Evolutionary conservation across 2,797 vertebrate species (phyloP), one percentile per base, ranked within the genome.

Genomic region (Falco columbarius): DNA sequence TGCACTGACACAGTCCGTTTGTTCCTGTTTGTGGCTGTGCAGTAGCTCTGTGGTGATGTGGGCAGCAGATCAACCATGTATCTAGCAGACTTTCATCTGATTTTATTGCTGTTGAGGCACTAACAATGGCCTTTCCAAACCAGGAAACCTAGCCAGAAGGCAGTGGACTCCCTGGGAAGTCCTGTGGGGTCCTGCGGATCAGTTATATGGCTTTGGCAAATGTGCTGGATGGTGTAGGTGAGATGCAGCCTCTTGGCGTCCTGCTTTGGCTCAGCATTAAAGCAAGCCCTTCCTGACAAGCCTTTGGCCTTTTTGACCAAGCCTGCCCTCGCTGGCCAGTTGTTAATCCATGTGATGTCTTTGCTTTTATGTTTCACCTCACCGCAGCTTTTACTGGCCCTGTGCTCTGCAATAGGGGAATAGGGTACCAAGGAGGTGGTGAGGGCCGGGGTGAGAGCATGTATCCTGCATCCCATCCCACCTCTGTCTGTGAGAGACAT

Each of bases 181-280:
- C 12, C 58, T 72, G 40, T 36, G 54, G 56, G 34, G 42, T 58
- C 29, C 76, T 63, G 62, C 47, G 47, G 51, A 51, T 29, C 76
- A 44, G 23, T 32, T 58, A 1, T 17, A 1, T 1, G 3, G 65
- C 36, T 73, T 63, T 82, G 76, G 77, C 47, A 59, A 66, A 29
- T 1, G 54, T 52, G 10, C 55, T 76, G 71, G 52, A 21, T 0
- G 0, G 24, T 0, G 4, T 52, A 58, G 55, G 61, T 0, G 9
- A 81, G 61, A 5, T 66, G 61, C 52, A 91, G n/a, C 76, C 72
- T 58, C 54, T 1, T 1, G 42, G 30, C 40, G 40, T 65, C 3
- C 3, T 12, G 40, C 52, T 71, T 86, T 82, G 83, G 74, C 72
- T 76, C 61, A 80, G n/a, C 40, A 32, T 80, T 80, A 75, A 52